Conservation (phyloP, 2,888 invertebrate species). For the Caradrina clavipalpis region DNA sequence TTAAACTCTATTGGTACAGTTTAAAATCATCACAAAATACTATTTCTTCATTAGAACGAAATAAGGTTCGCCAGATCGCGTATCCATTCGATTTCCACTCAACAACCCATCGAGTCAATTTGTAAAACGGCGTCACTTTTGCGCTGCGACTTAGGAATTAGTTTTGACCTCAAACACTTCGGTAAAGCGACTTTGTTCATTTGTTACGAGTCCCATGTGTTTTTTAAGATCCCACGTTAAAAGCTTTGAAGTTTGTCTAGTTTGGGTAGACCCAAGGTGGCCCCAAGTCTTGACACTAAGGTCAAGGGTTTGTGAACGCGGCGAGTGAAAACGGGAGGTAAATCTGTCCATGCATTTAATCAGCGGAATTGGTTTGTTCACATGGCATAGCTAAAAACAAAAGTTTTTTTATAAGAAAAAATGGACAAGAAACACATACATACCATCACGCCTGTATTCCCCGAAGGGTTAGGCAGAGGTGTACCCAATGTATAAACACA, state of each 20-base stretch:
- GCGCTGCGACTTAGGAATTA: slow-evolving; percentile 61
- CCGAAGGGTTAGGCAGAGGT: no score
- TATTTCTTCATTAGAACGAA: no score
- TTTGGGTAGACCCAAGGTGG: slow-evolving; percentile 32
- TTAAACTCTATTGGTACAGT: no score
- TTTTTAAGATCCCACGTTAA: slow-evolving; percentile 70
- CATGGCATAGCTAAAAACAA: no score
- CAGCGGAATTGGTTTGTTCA: not conserved
- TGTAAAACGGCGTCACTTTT: slow-evolving; percentile 52
- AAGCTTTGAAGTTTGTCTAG: slow-evolving; percentile 72
- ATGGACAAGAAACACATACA: no score
- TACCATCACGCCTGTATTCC: no score
- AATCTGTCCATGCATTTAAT: slow-evolving; percentile 2
- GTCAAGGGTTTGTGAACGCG: slow-evolving; percentile 6
- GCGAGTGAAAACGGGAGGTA: not conserved
- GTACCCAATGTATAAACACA: no score
- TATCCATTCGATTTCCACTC: not conserved
- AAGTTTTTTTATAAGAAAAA: no score
- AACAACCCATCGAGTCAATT: slow-evolving; percentile 31
- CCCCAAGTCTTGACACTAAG: slow-evolving; percentile 15
- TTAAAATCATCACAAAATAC: no score
- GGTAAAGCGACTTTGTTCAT: slow-evolving; percentile 62
- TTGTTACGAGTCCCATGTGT: slow-evolving; percentile 72
- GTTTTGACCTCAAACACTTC: slow-evolving; percentile 62
- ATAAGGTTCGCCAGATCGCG: not conserved